phyloP scores from a whole-genome alignment of 2,888 invertebrate genomes.

The Cantharis nigra region DNA sequence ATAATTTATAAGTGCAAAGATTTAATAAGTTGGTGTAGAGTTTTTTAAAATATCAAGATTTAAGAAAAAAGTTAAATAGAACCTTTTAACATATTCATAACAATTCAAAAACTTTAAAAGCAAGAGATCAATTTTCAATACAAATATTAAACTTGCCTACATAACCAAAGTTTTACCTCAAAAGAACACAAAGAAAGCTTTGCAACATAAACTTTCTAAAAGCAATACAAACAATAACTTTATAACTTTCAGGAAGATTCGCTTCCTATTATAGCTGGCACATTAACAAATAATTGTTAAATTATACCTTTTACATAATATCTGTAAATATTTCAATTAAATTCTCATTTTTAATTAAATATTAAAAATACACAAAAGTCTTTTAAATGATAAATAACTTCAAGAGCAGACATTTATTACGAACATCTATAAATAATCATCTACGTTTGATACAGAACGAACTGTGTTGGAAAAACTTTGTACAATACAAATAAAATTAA shows the following conservation, averaged over 20 bases:
- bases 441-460: background rate
- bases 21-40: background rate
- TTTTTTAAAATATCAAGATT: background rate
- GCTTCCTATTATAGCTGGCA: slow-evolving; percentile 4
- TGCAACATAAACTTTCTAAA: slow-evolving; percentile 24
- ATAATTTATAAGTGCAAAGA: background rate
- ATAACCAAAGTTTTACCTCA: slow-evolving; percentile 30
- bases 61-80: slow-evolving; percentile 32
- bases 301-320: background rate
- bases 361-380: background rate
- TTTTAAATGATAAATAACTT: background rate
- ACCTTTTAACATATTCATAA: slow-evolving; percentile 42
- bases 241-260: slow-evolving; percentile 7
- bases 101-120: slow-evolving; percentile 38
- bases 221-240: slow-evolving; percentile 20
- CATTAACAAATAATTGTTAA: slow-evolving; percentile 19
- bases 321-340: background rate
- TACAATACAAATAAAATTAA: slow-evolving; percentile 3
- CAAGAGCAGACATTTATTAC: background rate
- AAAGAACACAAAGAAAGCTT: slow-evolving; percentile 26
- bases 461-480: background rate
- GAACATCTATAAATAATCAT: background rate
- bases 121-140: slow-evolving; percentile 42
- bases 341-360: background rate
- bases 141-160: slow-evolving; percentile 41